These are phyloP conservation scores for Brachionus paranguensis DNA, from an alignment of 1,140 invertebrate genomes.

Conservation along the genomic window DNA sequence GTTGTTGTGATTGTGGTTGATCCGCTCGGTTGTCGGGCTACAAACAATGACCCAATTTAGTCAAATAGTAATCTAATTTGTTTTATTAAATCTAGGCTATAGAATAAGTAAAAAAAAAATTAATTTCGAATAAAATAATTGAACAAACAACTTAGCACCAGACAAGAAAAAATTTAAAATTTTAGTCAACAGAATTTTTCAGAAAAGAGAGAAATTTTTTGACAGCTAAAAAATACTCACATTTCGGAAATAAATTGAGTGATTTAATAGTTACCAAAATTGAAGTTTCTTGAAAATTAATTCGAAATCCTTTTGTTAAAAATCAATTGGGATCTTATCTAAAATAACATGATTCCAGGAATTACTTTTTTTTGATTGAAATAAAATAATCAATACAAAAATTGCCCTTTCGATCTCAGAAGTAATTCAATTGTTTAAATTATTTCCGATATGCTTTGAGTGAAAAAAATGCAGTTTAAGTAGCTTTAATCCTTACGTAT, in stretches of 20 bases:
- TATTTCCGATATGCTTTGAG: neutral
- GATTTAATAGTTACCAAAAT: neutral
- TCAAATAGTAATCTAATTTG: neutral
- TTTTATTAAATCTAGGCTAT: constrained; percentile 2
- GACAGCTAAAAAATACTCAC: neutral
- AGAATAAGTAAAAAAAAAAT: neutral
- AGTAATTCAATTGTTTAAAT: neutral
- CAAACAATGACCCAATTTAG: neutral
- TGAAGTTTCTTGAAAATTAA: too few species aligned
- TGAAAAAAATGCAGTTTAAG: neutral
- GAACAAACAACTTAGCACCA: neutral
- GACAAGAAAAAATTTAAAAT: neutral
- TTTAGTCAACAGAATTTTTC: neutral
- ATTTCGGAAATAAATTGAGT: neutral
- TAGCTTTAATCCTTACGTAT: neutral
- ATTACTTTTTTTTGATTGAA: too few species aligned
- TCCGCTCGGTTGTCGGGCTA: neutral
- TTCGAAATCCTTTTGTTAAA: too few species aligned
- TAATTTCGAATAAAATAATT: neutral
- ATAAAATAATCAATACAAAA: neutral
- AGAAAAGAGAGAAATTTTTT: neutral
- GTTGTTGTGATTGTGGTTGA: neutral
- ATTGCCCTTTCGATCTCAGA: neutral
- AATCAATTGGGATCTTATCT: too few species aligned
- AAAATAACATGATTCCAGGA: too few species aligned